phyloP scores from a whole-genome alignment of 2,113 vertebrate genomes.

The Mystacornis crossleyi region DNA sequence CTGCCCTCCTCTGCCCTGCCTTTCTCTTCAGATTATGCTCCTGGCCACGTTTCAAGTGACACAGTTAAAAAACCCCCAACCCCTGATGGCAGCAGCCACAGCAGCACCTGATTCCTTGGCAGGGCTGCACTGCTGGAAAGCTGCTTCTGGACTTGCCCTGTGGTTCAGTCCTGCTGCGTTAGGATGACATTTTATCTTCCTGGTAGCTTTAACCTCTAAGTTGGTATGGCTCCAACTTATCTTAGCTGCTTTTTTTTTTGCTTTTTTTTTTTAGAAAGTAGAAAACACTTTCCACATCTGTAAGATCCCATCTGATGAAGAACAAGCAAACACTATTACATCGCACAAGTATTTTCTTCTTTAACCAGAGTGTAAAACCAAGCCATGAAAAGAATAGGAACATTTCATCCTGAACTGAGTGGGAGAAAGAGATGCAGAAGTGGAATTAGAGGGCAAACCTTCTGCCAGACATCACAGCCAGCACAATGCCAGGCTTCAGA shows the following conservation, averaged over 20 bases:
- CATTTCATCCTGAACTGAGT: not conserved
- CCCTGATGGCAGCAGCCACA: not conserved
- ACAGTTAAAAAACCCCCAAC: not conserved
- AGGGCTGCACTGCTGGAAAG: not conserved
- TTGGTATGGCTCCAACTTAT: not conserved
- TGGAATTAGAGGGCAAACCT: not conserved
- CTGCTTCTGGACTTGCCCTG: not conserved
- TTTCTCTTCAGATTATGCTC: not conserved
- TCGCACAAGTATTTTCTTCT: not conserved
- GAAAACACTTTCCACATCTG: not conserved
- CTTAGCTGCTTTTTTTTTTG: not conserved
- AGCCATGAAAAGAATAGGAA: not conserved
- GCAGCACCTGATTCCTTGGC: not conserved
- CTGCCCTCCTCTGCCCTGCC: not conserved
- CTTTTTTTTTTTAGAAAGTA: not conserved
- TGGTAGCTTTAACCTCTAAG: not conserved
- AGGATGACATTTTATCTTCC: not conserved
- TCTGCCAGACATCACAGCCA: not conserved
- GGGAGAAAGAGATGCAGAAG: not conserved
- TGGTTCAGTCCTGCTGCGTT: not conserved
- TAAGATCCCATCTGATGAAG: not conserved
- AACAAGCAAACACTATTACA: not conserved
- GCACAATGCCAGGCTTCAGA: not conserved
- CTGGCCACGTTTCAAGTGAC: not conserved
- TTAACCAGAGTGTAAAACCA: not conserved